Evolutionary conservation across 1,140 invertebrate genomes (phyloP).

Genomic region (Lepidostoma basale): DNA sequence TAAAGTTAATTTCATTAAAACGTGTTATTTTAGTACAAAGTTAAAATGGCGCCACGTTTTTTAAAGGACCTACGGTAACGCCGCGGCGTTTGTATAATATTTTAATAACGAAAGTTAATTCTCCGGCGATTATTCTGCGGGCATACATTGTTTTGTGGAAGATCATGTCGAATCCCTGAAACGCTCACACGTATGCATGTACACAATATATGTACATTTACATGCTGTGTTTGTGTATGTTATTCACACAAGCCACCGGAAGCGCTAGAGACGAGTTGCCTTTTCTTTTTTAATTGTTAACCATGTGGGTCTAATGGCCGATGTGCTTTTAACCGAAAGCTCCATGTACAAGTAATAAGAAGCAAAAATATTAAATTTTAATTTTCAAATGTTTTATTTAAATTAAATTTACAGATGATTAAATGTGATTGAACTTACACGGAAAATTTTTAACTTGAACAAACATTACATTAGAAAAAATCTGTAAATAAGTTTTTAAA

Average conservation of each 20-base stretch:
- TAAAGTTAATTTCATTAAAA: no score
- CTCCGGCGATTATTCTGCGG: constrained; percentile 9
- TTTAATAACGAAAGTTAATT: constrained; percentile 15
- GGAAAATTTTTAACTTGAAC: no score
- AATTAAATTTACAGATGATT: no score
- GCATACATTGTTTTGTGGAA: constrained; percentile 1
- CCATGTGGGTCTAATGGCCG: neutral
- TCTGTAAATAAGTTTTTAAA: no score
- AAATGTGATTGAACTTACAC: no score
- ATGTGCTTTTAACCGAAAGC: constrained; percentile 1
- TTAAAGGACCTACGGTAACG: neutral
- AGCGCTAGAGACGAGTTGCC: constrained; percentile 10
- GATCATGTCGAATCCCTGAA: neutral
- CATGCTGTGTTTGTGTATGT: no score
- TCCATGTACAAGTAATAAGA: no score
- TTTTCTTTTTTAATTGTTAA: constrained; percentile 18
- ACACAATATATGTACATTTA: no score
- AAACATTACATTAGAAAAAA: no score
- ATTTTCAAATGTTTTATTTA: no score
- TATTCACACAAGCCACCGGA: constrained; percentile 18
- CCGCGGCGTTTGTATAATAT: neutral
- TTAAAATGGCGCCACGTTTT: neutral
- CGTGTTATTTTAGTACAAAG: neutral
- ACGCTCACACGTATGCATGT: no score
- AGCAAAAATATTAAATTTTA: no score